Base-by-base conservation (phyloP, 2,888 invertebrate genomes). In the Rhamphomyia laevipes region DNA sequence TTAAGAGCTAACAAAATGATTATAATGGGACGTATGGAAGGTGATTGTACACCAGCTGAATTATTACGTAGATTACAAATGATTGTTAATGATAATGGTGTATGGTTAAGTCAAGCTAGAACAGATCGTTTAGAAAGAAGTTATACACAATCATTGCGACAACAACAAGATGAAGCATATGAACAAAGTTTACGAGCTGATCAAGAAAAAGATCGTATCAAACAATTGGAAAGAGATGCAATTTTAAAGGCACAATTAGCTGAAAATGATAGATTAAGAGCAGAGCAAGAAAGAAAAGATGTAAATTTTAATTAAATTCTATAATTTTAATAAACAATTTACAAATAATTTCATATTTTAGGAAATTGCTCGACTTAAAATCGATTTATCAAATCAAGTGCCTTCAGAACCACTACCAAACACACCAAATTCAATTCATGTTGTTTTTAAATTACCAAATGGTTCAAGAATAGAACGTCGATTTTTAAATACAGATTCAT, bases 91-190 rank as follows among this genome's bases (percentile, higher is more conserved):
- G 89, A 90, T 56, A 94, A 94, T 70, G 92, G 95, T 64, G 80
- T 84, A 30, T 88, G 86, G 71, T 73, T 96, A 16, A 82, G 87
- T 45, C 85, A 86, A 49, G 92, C 92, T 1, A 76, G 94, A 56
- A 84, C 88, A 51, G 93, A 94, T 59, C 66, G 88, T 54, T 78
- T 88, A 59, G 89, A 90, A 63, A 78, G 89, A 17, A 88, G 82
- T 61, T 77, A 91, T 56, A 92, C 87, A 51, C 88, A 91, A 58
- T 85, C 87, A 0, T 72, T 96, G 45, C 78, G 96, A 31, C 84
- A 84, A 46, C 84, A 94, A 56, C 96, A 97, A 66, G 96, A 97
- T 69, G 86, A 86, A 65, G 96, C 95, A 1, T 97, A 94, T 65
- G 78, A 86, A 65, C 88, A 88, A 67, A 94, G 94, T 5, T 73